Evolutionary conservation across 2,113 vertebrate species (phyloP), one percentile per base, ranked within the genome.

Genomic region (Choloepus hoffmanni): DNA sequence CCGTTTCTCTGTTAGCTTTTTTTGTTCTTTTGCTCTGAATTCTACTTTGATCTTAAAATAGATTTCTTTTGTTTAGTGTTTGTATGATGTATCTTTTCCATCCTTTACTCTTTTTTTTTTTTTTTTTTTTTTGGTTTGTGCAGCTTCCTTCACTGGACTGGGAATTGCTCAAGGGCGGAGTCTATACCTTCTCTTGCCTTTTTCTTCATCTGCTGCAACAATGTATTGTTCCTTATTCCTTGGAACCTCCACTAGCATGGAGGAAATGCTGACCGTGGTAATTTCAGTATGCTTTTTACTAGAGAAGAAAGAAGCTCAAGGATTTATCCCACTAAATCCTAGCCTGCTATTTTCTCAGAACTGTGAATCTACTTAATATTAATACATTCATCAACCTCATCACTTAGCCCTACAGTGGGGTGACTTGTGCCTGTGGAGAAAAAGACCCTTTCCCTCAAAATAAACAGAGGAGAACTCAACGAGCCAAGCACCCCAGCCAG

Each of bases 391-490:
- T 79, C 63, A 63, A n/a, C 76, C 55, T 73, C 77, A 87, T 19
- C 73, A 50, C 78, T 84, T n/a, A 68, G 40, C 76, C 72, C 86
- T 91, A 93, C 45, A 45, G 82, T 94, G 62, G 45, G 70, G 53
- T 77, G 89, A 94, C 50, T 28, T 79, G 33, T n/a, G 85, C 93
- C 76, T 92, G 65, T 68, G 72, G 92, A 88, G 93, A 89, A 72
- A 60, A 92, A 36, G 65, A 92, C n/a, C 28, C 65, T 95, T 79
- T 92, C 72, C 94, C 55, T 90, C 79, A 94, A 86, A 92, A 93
- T 48, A 96, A 95, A 94, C 79, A 96, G 86, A 94, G 36, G 36
- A 36, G 68, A 96, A 48, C 24, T n/a, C 68, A 77, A 23, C 62
- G 36, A 7, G 79, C 74, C 89, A 95, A 48, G 50, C 16, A 58